These are phyloP conservation scores for Myiotriccus ornatus DNA, from an alignment of 2,797 vertebrate genomes.

Conservation along the genomic window DNA sequence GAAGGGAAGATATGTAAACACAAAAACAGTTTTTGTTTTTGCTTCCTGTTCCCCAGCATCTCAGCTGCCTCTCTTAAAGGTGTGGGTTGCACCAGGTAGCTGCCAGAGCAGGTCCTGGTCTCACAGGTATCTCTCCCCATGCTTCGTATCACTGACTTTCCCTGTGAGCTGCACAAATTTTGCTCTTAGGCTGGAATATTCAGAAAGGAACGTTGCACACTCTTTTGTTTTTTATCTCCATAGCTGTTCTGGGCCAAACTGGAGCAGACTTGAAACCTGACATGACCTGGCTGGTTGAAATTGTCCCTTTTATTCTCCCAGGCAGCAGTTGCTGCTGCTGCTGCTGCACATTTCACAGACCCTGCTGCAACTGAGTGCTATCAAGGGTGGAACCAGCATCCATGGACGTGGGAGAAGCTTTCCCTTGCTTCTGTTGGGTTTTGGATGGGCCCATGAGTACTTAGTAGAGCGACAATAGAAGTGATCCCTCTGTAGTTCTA, in stretches of 20 bases:
- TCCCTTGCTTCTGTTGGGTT: neutral
- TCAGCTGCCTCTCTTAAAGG: neutral
- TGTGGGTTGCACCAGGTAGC: neutral
- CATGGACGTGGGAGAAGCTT: neutral
- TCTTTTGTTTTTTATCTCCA: neutral
- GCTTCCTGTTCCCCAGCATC: neutral
- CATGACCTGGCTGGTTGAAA: neutral
- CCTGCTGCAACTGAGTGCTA: neutral
- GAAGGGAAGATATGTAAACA: neutral
- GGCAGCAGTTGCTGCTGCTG: neutral
- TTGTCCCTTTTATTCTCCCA: neutral
- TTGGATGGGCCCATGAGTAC: neutral
- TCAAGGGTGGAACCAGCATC: neutral
- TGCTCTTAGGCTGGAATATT: neutral
- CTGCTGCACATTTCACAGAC: neutral
- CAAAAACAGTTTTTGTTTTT: neutral
- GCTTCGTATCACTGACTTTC: neutral
- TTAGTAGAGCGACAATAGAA: neutral
- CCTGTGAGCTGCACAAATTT: neutral
- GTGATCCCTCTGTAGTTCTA: neutral
- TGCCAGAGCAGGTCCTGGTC: neutral
- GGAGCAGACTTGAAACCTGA: conserved; percentile 5
- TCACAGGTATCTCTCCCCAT: neutral
- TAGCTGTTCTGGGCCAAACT: neutral
- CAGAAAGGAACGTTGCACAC: neutral